These are phyloP conservation scores for Romanogobio albipinnatus DNA, from an alignment of 2,113 vertebrate genomes.

Conservation along the genomic window DNA sequence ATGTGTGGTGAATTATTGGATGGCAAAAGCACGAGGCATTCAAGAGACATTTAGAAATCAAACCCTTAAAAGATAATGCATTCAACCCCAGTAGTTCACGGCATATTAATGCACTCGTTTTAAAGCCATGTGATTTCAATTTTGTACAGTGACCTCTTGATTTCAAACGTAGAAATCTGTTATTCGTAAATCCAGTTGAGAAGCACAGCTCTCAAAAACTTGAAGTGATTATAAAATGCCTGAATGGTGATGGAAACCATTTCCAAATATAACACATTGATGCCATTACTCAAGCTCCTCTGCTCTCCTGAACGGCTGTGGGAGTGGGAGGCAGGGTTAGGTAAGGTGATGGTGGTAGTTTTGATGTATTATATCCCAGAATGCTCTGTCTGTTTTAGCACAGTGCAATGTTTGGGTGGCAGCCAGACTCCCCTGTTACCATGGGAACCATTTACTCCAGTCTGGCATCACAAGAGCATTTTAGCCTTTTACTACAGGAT, in stretches of 20 bases:
- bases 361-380: slow-evolving; percentile 25
- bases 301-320: background rate
- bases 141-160: background rate
- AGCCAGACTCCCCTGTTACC: slow-evolving; percentile 60
- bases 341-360: background rate
- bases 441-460: slow-evolving; percentile 62
- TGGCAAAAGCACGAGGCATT: background rate
- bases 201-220: background rate
- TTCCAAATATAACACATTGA: slow-evolving; percentile 15
- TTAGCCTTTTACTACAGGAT: slow-evolving; percentile 9
- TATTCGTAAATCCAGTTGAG: background rate
- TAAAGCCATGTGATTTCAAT: background rate
- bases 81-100: background rate
- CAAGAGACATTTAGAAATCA: background rate
- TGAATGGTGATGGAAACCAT: background rate
- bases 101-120: background rate
- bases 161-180: background rate
- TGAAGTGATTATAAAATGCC: background rate
- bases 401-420: slow-evolving; percentile 49
- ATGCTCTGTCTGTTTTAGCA: slow-evolving; percentile 30
- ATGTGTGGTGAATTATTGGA: background rate
- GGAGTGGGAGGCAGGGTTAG: background rate
- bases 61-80: background rate
- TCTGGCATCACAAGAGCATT: slow-evolving; percentile 42
- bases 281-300: background rate